Evolutionary conservation across 2,797 vertebrate species (phyloP).

Genomic region (Cephalopachus bancanus): DNA sequence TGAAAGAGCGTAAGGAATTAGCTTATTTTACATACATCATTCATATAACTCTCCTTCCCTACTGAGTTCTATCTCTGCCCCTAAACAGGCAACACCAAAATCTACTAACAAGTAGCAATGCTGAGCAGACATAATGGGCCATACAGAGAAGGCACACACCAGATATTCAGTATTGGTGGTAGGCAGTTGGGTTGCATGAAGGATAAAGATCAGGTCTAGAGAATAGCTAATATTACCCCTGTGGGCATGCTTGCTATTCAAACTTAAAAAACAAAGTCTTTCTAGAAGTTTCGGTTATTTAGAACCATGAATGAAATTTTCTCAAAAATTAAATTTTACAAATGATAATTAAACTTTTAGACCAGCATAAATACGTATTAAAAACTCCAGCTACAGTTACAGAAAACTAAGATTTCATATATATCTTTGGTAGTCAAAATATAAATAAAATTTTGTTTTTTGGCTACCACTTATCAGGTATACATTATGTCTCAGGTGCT

Average conservation of each 20-base stretch:
- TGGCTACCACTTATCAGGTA: not conserved
- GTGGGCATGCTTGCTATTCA: not conserved
- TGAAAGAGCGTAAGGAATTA: constrained; percentile 19
- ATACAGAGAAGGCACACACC: not conserved
- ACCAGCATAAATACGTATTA: not conserved
- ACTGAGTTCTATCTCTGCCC: not conserved
- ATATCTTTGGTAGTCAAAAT: constrained; percentile 30
- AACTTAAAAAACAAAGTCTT: not conserved
- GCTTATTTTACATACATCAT: not conserved
- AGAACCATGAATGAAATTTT: not conserved
- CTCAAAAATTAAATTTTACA: constrained; percentile 19
- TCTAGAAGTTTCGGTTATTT: constrained; percentile 18
- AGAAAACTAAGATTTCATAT: constrained; percentile 37
- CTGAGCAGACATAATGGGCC: not conserved
- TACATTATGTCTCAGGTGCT: not conserved
- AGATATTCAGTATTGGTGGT: not conserved
- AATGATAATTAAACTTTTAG: constrained; percentile 29
- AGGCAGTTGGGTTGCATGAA: not conserved
- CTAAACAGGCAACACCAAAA: constrained; percentile 4
- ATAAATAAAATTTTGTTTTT: not conserved
- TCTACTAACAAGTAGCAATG: not conserved
- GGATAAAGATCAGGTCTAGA: not conserved
- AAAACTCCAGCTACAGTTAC: not conserved
- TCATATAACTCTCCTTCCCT: not conserved
- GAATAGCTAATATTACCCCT: not conserved